These are phyloP conservation scores for Pogonomyrmex barbatus DNA, from an alignment of 1,140 invertebrate species.

Conservation along the genomic window DNA sequence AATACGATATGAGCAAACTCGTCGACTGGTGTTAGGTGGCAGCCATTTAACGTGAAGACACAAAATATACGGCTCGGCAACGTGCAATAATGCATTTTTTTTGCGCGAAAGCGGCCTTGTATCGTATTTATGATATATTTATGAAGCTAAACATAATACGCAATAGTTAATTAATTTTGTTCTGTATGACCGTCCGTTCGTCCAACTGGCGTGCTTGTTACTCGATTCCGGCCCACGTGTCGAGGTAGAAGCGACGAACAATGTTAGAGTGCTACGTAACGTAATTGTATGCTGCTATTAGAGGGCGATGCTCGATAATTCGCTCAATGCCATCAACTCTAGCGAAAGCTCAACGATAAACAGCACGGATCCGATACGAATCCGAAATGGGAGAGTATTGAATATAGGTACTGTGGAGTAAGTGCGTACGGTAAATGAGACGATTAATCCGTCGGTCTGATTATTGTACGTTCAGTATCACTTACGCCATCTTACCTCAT, in stretches of 20 bases:
- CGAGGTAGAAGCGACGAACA: constrained; percentile 54
- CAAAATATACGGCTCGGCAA: constrained; percentile 63
- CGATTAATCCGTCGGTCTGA: constrained; percentile 29
- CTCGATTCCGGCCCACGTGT: constrained; percentile 37
- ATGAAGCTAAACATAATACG: constrained; percentile 51
- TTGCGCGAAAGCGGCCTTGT: constrained; percentile 69
- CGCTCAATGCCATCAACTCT: constrained; percentile 67
- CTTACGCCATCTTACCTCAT: constrained; percentile 73
- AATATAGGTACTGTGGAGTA: constrained; percentile 68
- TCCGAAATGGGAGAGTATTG: constrained; percentile 24
- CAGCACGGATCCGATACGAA: constrained; percentile 57
- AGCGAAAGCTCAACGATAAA: constrained; percentile 74
- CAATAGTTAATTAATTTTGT: constrained; percentile 50
- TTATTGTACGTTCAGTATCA: constrained; percentile 51
- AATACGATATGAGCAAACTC: constrained; percentile 63
- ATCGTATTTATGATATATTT: constrained; percentile 39
- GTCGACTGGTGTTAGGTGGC: constrained; percentile 72
- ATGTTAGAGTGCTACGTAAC: constrained; percentile 62
- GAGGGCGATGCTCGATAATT: constrained; percentile 57
- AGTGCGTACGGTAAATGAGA: constrained; percentile 66
- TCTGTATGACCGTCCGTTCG: constrained; percentile 18
- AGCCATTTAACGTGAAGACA: constrained; percentile 75
- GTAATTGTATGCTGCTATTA: constrained; percentile 53
- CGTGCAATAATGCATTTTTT: constrained; percentile 71
- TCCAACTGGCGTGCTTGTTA: constrained; percentile 56